phyloP scores from a whole-genome alignment of 2,797 vertebrate genomes.

The Onychomys leucogaster region DNA sequence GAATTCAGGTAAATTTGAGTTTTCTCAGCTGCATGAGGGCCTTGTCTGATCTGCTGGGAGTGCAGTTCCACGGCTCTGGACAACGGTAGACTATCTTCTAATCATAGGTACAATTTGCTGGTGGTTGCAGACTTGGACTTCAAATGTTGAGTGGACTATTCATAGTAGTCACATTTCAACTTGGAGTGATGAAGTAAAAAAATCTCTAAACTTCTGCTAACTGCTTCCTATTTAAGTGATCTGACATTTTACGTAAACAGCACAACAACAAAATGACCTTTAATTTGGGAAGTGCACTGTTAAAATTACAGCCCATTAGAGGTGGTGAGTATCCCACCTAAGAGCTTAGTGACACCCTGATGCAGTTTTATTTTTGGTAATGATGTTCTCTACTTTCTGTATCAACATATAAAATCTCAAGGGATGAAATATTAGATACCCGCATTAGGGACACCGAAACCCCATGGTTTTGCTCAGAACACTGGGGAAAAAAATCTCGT shows the following conservation, averaged over 20 bases:
- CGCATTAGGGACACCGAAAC: background rate
- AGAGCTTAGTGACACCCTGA: background rate
- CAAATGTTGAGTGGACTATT: constrained; percentile 91
- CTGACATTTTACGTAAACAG: background rate
- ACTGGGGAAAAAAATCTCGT: background rate
- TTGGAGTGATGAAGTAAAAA: constrained; percentile 63
- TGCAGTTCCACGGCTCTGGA: background rate
- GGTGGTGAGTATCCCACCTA: background rate
- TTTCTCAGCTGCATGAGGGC: background rate
- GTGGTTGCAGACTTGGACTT: constrained; percentile 94
- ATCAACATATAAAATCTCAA: background rate
- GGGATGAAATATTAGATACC: background rate
- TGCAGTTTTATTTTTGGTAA: background rate
- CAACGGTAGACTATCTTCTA: background rate
- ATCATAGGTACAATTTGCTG: constrained; percentile 89
- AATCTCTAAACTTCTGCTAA: constrained; percentile 44
- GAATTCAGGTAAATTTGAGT: background rate
- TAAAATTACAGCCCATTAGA: background rate
- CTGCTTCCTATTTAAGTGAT: constrained; percentile 28
- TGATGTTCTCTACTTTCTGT: background rate
- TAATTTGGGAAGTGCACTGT: background rate
- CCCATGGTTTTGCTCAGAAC: background rate
- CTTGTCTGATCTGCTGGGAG: background rate
- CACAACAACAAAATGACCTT: background rate
- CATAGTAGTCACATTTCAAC: constrained; percentile 83